phyloP scores from a whole-genome alignment of 2,113 vertebrate species.

The Oceanites oceanicus region DNA sequence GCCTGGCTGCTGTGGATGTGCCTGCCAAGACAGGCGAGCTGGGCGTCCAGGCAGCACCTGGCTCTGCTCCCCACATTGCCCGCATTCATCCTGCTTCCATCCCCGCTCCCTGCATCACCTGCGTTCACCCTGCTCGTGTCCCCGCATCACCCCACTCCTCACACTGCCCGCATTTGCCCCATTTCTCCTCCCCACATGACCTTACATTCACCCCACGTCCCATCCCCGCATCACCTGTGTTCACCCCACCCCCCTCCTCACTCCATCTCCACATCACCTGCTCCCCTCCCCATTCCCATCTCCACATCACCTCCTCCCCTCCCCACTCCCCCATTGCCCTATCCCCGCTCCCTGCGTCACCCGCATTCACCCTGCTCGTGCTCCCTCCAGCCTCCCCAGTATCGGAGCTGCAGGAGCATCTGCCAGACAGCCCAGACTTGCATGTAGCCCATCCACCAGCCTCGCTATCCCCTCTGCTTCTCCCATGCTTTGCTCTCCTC shows the following conservation, averaged over 20 bases:
- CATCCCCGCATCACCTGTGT: neutral
- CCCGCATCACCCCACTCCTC: neutral
- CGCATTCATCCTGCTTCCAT: neutral
- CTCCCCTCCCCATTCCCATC: too few species aligned
- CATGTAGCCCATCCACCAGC: neutral
- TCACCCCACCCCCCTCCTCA: neutral
- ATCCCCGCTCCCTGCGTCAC: neutral
- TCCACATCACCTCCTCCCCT: neutral
- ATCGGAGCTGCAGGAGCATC: neutral
- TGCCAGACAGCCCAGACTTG: neutral
- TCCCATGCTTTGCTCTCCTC: fast-evolving
- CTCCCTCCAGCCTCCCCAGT: neutral
- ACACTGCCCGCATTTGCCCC: neutral
- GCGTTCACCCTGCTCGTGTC: neutral
- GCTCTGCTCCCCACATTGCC: neutral
- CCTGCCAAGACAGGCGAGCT: neutral
- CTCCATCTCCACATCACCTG: too few species aligned
- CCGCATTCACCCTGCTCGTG: fast-evolving
- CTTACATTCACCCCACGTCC: neutral
- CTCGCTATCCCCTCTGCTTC: neutral
- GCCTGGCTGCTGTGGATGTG: neutral
- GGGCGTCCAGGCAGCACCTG: neutral
- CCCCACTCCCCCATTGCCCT: neutral
- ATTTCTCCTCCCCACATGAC: neutral
- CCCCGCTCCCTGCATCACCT: neutral